Base-by-base conservation (phyloP, 2,888 invertebrate species). In the Serrognathus titanus region DNA sequence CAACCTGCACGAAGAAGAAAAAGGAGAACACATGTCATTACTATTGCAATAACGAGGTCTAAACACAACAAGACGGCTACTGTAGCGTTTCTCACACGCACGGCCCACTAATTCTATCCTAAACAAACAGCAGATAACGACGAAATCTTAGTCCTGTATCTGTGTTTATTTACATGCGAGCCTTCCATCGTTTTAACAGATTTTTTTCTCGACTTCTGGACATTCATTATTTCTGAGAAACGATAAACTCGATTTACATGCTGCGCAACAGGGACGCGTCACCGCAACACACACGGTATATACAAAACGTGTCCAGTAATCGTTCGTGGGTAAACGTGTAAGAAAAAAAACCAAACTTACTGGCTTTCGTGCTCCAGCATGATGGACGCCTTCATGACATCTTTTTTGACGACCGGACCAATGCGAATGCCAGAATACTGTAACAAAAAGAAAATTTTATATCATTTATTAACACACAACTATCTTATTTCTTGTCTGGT, bases 311-410 rank as follows among this genome's bases (percentile, higher is more conserved):
- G 40, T 9, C 11, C 40, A 6, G 11, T 40, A 13, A 40, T 40
- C 12, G 24, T 31, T 31, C 16, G 10, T 11, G 13, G 37, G 8
- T 12, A 13, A 47, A 47, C 7, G 16, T 24, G 47, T 9, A 3
- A 31, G 6, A 31, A 31, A 31, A 31, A 7, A 31, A 31, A 6
- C 40, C 48, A 58, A 73, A 86, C 88, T 87, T 78, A 95, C 86
- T 94, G 93, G 58, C 91, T 87, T 73, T 98, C 97, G 78, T 97
- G 97, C 76, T 99, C 98, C 81, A 99, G 80, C 99, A 99, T 99
- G 65, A 93, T 94, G n/a, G 98, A 97, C 13, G 98, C 97, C 76
- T 95, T 97, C 94, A 98, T 98, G 43, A 99, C 97, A 80, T 99
- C 99, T 75, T 94, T 93, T 79, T 96, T 98, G 69, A 98, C 99